Evolutionary conservation across 2,888 invertebrate genomes (phyloP).

Genomic region (Drosophila anceps): DNA sequence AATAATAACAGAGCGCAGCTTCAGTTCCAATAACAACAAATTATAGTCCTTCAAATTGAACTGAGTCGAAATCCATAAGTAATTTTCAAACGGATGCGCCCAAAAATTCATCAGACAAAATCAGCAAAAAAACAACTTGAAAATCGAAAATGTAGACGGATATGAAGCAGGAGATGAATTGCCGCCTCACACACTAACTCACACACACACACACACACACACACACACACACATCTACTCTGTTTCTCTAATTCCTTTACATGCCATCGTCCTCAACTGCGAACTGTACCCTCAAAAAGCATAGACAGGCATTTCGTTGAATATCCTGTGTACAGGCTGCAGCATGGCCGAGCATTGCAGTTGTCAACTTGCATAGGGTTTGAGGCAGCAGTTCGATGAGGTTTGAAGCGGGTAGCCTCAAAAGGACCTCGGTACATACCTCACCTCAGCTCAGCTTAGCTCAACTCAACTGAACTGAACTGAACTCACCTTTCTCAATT

Average conservation of each 20-base stretch:
- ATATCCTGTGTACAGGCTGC: slow-evolving; percentile 58
- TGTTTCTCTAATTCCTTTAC: not conserved
- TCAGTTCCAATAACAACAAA: not conserved
- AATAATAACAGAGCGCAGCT: slow-evolving; percentile 51
- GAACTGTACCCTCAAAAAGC: slow-evolving; percentile 49
- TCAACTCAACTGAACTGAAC: not conserved
- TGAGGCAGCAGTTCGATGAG: slow-evolving; percentile 50
- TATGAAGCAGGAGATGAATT: slow-evolving; percentile 76
- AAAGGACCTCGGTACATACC: slow-evolving; percentile 38
- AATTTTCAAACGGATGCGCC: slow-evolving; percentile 56
- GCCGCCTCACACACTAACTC: slow-evolving; percentile 42
- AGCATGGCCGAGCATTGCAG: slow-evolving; percentile 41
- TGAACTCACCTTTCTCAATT: slow-evolving; percentile 10
- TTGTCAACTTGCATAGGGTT: slow-evolving; percentile 33
- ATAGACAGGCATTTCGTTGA: slow-evolving; percentile 21
- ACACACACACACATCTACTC: not conserved
- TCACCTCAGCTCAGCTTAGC: not conserved
- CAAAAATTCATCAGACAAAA: slow-evolving; percentile 53
- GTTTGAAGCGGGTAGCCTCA: slow-evolving; percentile 36
- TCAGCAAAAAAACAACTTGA: slow-evolving; percentile 34
- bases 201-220: not conserved
- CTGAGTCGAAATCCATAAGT: slow-evolving; percentile 40
- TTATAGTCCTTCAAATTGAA: slow-evolving; percentile 28
- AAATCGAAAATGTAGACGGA: slow-evolving; percentile 57
- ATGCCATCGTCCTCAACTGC: slow-evolving; percentile 1